These are phyloP conservation scores for Dusona sp. DNA, from an alignment of 2,888 invertebrate species.

Conservation along the genomic window DNA sequence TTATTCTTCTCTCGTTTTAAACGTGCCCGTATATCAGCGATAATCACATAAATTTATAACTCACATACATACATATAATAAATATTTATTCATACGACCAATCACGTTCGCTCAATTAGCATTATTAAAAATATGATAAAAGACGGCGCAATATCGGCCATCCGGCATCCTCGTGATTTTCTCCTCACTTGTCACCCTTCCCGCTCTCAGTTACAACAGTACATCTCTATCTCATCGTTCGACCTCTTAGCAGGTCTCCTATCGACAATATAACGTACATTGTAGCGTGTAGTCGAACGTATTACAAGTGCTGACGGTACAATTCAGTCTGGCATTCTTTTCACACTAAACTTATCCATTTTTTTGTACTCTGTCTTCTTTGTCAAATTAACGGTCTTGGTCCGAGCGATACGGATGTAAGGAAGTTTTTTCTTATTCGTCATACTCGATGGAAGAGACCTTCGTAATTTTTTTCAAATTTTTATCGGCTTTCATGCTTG, in stretches of 20 bases:
- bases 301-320: background rate
- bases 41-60: background rate
- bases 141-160: conserved; percentile 63
- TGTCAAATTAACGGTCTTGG: background rate
- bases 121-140: conserved; percentile 54
- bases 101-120: conserved; percentile 49
- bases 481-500: too few species aligned
- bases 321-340: background rate
- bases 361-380: background rate
- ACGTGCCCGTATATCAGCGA: background rate
- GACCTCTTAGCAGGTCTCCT: conserved; percentile 35
- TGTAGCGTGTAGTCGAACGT: conserved; percentile 14
- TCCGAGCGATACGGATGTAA: too few species aligned
- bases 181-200: conserved; percentile 1
- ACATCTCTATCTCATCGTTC: conserved; percentile 20
- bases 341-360: background rate
- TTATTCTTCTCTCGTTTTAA: background rate
- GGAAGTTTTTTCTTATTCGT: too few species aligned
- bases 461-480: too few species aligned
- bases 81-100: conserved; percentile 34
- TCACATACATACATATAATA: background rate
- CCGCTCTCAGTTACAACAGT: background rate
- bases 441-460: too few species aligned
- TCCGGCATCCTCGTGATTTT: conserved; percentile 59
- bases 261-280: conserved; percentile 50